Base-by-base conservation (phyloP, 2,888 invertebrate species). In the Smittia aterrima region DNA sequence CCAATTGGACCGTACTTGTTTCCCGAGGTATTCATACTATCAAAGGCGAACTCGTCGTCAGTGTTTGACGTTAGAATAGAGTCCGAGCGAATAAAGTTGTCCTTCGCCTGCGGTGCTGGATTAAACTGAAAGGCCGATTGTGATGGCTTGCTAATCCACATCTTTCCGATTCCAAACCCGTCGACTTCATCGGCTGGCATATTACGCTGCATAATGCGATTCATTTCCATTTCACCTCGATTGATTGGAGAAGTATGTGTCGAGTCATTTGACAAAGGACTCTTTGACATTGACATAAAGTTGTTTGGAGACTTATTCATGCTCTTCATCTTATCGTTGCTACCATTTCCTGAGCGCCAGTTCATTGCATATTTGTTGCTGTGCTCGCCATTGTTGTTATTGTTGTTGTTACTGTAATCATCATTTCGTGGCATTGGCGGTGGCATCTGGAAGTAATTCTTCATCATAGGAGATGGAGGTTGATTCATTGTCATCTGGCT, bases 1-100 rank as follows among this genome's bases (percentile, higher is more conserved):
- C 74, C 66, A 25, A 90, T 91, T 7, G 91, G 90, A 11, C 90
- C 90, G 78, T 86, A 90, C 80, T 88, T 89, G 77, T 87, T 89
- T 32, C 87, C 86, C 18, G 80, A 78, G 27, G 88, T 86, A 54
- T 86, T 84, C 64, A 73, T 54, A 24, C 38, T 73, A 78, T 89
- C 89, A 80, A 88, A 90, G 20, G 89, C 89, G 74, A 88, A 85
- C 76, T 87, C 87, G 78, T 89, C 89, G 75, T 88, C 87, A 75
- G 86, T 85, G 25, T 27, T 22, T 2, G 70, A 64, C 16, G 74
- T 47, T 75, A 87, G 79, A 77, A 87, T 84, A 11, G 86, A 85
- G 79, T 87, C 87, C 38, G 86, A 85, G 32, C 86, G 84, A 16
- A 83, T 82, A 78, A 84, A 84, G 22, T 74, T 64, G 27, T 74